These are phyloP conservation scores for Triops cancriformis DNA, from an alignment of 1,140 invertebrate species.

Conservation along the genomic window DNA sequence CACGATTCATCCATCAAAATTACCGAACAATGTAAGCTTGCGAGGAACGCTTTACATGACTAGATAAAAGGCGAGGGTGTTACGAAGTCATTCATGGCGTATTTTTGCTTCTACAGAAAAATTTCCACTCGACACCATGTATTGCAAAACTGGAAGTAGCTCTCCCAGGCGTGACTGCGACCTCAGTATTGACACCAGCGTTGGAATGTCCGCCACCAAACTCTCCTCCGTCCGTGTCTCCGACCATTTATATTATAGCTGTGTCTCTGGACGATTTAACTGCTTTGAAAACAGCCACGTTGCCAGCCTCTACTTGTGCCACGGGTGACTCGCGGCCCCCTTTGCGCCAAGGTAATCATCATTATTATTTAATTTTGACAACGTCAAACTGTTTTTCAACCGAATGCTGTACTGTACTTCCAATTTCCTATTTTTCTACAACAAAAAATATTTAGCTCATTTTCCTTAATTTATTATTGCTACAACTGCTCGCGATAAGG, in stretches of 20 bases:
- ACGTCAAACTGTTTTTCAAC: no score
- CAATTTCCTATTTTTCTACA: no score
- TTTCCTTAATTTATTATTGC: no score
- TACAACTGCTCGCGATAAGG: no score
- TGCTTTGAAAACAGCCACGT: slow-evolving; percentile 10
- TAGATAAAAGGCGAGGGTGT: not conserved
- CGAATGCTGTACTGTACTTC: no score
- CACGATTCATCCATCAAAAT: slow-evolving; percentile 2
- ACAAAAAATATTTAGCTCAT: no score
- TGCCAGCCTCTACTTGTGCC: slow-evolving; percentile 4
- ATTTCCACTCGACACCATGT: not conserved
- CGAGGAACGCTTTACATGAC: not conserved
- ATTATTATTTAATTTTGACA: no score
- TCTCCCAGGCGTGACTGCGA: not conserved
- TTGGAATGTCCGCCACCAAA: not conserved
- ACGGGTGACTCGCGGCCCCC: slow-evolving; percentile 11
- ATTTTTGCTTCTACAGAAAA: not conserved
- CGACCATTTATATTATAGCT: not conserved
- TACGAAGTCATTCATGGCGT: not conserved
- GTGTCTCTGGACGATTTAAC: not conserved
- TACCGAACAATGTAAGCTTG: not conserved
- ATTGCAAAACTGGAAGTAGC: not conserved
- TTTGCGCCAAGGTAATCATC: not conserved
- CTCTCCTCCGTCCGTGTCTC: not conserved
- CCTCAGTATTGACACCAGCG: not conserved